Evolutionary conservation across 2,888 invertebrate species (phyloP).

Genomic region (Lysandra bellargus): DNA sequence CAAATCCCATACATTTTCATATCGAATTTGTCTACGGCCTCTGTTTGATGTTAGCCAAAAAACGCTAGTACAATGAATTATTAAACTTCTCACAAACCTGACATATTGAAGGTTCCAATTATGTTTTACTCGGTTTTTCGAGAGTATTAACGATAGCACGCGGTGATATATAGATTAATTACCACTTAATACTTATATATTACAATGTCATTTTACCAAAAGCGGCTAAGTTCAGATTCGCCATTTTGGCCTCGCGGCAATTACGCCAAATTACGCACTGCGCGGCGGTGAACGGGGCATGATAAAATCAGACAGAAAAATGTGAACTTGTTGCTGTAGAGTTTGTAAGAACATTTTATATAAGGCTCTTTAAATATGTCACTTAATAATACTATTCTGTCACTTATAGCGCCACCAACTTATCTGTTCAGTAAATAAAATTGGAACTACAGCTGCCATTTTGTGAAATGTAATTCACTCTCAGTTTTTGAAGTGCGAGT

Average conservation of each 20-base stretch:
- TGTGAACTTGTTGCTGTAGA: neutral
- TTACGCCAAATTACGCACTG: neutral
- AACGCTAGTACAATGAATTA: too few species aligned
- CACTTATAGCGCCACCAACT: too few species aligned
- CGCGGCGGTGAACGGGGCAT: neutral
- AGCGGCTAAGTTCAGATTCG: neutral
- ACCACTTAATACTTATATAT: neutral
- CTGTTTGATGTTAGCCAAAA: too few species aligned
- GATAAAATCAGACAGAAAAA: slow-evolving; percentile 6
- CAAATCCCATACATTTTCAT: too few species aligned
- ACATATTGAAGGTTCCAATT: neutral
- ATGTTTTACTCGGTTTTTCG: neutral
- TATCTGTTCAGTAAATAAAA: too few species aligned
- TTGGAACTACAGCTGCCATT: too few species aligned
- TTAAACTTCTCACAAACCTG: neutral
- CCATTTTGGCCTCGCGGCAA: slow-evolving; percentile 1
- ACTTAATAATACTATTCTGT: too few species aligned
- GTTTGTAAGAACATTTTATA: neutral
- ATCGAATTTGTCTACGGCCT: too few species aligned
- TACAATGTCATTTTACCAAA: neutral
- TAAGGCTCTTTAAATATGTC: neutral
- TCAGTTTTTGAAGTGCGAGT: too few species aligned
- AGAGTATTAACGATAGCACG: neutral
- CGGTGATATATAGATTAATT: neutral
- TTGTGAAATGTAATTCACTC: too few species aligned